phyloP scores from a whole-genome alignment of 1,140 invertebrate species.

The Drosophila nasuta region DNA sequence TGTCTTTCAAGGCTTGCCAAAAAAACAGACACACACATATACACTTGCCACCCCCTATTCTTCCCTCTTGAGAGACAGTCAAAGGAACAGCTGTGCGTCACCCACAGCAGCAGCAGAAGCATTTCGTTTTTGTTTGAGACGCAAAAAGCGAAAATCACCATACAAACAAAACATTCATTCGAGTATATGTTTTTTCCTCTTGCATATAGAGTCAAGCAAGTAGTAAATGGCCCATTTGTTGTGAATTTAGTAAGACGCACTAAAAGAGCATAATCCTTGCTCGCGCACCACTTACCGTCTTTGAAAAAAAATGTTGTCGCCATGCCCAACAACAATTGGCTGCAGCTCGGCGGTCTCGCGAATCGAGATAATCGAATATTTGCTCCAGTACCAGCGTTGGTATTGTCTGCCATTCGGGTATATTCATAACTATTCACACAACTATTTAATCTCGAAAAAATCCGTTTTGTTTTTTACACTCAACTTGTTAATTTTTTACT shows the following conservation, averaged over 20 bases:
- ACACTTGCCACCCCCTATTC: slow-evolving; percentile 13
- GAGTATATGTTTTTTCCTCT: slow-evolving; percentile 1
- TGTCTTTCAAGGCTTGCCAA: slow-evolving; percentile 55
- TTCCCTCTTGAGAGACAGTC: neutral
- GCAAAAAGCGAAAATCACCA: slow-evolving; percentile 55
- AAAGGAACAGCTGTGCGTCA: slow-evolving; percentile 62
- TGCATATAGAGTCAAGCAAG: neutral
- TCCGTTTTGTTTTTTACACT: slow-evolving; percentile 37
- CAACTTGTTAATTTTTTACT: slow-evolving; percentile 45
- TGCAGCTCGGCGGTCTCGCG: slow-evolving; percentile 64
- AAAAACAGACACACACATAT: slow-evolving; percentile 29
- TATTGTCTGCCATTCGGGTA: slow-evolving; percentile 76
- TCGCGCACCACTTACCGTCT: slow-evolving; percentile 70
- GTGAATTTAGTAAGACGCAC: neutral
- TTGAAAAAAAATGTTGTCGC: slow-evolving; percentile 78
- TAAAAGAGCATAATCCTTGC: neutral
- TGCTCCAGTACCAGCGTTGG: slow-evolving; percentile 76
- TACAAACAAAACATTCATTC: slow-evolving; percentile 31
- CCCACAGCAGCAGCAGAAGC: slow-evolving; percentile 25
- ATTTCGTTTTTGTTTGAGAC: slow-evolving; percentile 58
- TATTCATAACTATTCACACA: slow-evolving; percentile 65
- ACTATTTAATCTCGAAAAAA: slow-evolving; percentile 47
- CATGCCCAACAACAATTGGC: slow-evolving; percentile 76
- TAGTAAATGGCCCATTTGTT: neutral
- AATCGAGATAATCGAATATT: slow-evolving; percentile 74